Evolutionary conservation across 2,888 invertebrate genomes (phyloP).

Genomic region (Griposia aprilina): DNA sequence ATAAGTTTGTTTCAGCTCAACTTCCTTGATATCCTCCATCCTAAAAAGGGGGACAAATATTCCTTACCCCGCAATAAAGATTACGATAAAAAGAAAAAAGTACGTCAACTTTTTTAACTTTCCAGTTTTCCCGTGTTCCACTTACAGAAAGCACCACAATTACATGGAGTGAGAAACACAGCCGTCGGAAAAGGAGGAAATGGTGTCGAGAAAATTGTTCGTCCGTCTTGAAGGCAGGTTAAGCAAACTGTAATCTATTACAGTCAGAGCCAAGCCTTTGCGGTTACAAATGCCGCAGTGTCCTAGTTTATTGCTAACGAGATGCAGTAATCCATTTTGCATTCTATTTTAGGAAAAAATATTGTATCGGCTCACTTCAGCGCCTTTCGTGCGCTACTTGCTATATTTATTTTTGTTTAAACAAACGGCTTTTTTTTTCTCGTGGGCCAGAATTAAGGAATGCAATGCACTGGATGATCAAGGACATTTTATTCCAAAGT

Average conservation of each 20-base stretch:
- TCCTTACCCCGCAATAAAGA: slow-evolving; percentile 66
- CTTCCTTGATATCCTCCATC: slow-evolving; percentile 32
- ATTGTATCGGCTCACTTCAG: slow-evolving; percentile 19
- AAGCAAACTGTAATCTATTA: slow-evolving; percentile 82
- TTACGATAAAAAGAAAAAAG: slow-evolving; percentile 68
- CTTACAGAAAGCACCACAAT: slow-evolving; percentile 69
- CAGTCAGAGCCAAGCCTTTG: slow-evolving; percentile 74
- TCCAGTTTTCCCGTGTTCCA: slow-evolving; percentile 62
- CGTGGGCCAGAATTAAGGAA: neutral
- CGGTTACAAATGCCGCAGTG: slow-evolving; percentile 79
- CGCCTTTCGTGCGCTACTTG: slow-evolving; percentile 19
- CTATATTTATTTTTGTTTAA: slow-evolving; percentile 27
- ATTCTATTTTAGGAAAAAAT: slow-evolving; percentile 68
- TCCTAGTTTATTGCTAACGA: slow-evolving; percentile 75
- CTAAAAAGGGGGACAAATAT: slow-evolving; percentile 56
- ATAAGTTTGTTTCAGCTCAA: slow-evolving; percentile 39
- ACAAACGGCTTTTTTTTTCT: neutral
- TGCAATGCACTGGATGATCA: neutral
- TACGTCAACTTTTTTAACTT: slow-evolving; percentile 69
- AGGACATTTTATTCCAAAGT: neutral
- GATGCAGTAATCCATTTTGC: slow-evolving; percentile 73
- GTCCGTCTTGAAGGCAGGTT: slow-evolving; percentile 74
- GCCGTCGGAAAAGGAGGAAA: slow-evolving; percentile 66
- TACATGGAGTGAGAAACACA: slow-evolving; percentile 70
- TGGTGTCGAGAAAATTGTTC: slow-evolving; percentile 68